phyloP scores from a whole-genome alignment of 2,113 vertebrate species.

The Ammospiza caudacuta region DNA sequence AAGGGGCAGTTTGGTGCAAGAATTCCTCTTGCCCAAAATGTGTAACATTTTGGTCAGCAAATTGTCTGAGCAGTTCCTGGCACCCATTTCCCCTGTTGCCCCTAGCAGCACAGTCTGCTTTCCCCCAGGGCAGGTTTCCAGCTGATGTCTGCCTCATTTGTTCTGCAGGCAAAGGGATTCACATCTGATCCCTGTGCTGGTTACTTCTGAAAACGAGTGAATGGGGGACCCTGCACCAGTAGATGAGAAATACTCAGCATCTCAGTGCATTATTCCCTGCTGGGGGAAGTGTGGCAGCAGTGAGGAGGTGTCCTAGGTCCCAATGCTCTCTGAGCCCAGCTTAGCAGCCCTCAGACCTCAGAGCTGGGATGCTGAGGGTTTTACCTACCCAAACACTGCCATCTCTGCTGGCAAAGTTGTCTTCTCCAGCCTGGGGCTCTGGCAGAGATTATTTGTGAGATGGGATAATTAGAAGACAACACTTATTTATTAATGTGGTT shows the following conservation, averaged over 20 bases:
- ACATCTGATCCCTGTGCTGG: neutral
- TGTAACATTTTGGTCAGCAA: neutral
- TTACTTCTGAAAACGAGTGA: neutral
- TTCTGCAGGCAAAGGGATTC: neutral
- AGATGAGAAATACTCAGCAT: neutral
- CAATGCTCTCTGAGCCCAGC: neutral
- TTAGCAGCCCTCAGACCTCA: neutral
- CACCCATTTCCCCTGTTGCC: rapidly evolving
- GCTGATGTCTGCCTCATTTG: neutral
- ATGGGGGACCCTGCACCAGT: too few relatives aligned
- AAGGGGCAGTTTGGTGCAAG: neutral
- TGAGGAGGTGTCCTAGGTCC: neutral
- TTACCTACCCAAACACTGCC: neutral
- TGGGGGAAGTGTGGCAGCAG: neutral
- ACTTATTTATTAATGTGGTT: neutral
- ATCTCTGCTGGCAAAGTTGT: neutral
- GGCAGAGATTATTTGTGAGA: neutral
- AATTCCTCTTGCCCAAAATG: neutral
- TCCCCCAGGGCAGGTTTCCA: neutral
- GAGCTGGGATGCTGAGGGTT: neutral
- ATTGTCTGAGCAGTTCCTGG: neutral
- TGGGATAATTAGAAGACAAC: neutral
- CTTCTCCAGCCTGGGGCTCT: neutral
- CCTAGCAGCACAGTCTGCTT: neutral
- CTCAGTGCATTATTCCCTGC: neutral